Conservation (phyloP, 2,888 invertebrate species). For the Caenorhabditis wallacei region DNA sequence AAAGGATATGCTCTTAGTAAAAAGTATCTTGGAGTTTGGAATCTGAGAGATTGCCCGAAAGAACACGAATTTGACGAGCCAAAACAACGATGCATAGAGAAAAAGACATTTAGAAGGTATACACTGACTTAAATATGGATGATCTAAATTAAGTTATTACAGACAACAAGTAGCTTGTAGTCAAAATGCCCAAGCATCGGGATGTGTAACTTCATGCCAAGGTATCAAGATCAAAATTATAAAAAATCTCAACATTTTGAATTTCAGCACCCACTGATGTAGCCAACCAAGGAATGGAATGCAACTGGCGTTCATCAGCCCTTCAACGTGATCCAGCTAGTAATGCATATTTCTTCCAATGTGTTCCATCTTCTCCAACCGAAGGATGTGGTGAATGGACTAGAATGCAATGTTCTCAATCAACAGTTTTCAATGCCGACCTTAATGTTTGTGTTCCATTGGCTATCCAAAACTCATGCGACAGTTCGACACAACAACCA, state of each 20-base stretch:
- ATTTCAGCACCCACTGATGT: slow-evolving; percentile 33
- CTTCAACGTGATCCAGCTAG: slow-evolving; percentile 74
- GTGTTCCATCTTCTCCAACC: slow-evolving; percentile 77
- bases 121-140: not conserved
- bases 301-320: slow-evolving; percentile 79
- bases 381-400: slow-evolving; percentile 82
- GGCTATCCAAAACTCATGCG: slow-evolving; percentile 55
- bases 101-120: slow-evolving; percentile 73
- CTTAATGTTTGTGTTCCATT: slow-evolving; percentile 69
- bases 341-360: slow-evolving; percentile 80
- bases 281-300: slow-evolving; percentile 67
- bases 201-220: slow-evolving; percentile 70
- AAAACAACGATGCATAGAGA: slow-evolving; percentile 74
- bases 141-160: not conserved
- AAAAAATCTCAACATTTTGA: not conserved
- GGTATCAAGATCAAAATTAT: slow-evolving; percentile 35
- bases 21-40: slow-evolving; percentile 81
- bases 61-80: slow-evolving; percentile 78
- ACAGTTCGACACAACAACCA: slow-evolving; percentile 51
- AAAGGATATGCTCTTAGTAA: slow-evolving; percentile 72
- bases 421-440: slow-evolving; percentile 66
- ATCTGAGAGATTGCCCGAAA: slow-evolving; percentile 76
- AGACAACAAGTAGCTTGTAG: slow-evolving; percentile 73
- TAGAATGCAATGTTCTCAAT: slow-evolving; percentile 78
- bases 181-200: slow-evolving; percentile 67